Percentiles rank a stretch among this genome's conserved stretches.
Evolutionary conservation across 2,113 vertebrate genomes (phyloP).

Genomic region (Pseudorhombus dupliciocellatus): DNA sequence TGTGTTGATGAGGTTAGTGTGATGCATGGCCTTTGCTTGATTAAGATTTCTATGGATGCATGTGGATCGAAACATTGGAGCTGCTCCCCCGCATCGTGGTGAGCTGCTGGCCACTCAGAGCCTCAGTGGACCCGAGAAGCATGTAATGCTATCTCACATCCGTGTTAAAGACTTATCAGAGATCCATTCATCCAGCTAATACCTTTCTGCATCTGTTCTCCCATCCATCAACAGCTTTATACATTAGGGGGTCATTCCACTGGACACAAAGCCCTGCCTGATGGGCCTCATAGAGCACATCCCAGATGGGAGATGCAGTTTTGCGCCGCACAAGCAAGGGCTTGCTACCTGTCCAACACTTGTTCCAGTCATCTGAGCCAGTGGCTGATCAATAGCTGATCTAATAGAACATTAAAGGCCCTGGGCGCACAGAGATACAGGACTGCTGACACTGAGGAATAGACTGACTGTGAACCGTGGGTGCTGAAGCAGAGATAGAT

Average conservation of each 20-base stretch:
- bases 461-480: constrained; percentile 42
- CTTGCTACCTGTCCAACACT: constrained; percentile 62
- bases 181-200: constrained; percentile 43
- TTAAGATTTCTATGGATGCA: not conserved
- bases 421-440: constrained; percentile 45
- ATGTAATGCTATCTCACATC: constrained; percentile 31
- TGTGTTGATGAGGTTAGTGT: not conserved
- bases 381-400: constrained; percentile 73
- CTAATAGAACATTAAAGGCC: constrained; percentile 74
- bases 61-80: not conserved
- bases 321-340: constrained; percentile 16
- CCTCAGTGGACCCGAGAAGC: constrained; percentile 13
- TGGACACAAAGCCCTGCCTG: constrained; percentile 8
- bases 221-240: constrained; percentile 48
- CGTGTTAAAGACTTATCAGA: constrained; percentile 26
- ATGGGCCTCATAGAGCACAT: constrained; percentile 26
- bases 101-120: not conserved
- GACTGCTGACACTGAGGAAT: constrained; percentile 68
- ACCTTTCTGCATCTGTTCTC: constrained; percentile 29
- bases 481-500: constrained; percentile 36
- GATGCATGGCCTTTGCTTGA: not conserved
- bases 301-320: constrained; percentile 46
- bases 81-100: not conserved
- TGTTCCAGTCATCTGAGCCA: constrained; percentile 71
- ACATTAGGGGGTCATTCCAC: constrained; percentile 23